Conservation (phyloP, 2,888 invertebrate genomes). For the Macaria liturata region DNA sequence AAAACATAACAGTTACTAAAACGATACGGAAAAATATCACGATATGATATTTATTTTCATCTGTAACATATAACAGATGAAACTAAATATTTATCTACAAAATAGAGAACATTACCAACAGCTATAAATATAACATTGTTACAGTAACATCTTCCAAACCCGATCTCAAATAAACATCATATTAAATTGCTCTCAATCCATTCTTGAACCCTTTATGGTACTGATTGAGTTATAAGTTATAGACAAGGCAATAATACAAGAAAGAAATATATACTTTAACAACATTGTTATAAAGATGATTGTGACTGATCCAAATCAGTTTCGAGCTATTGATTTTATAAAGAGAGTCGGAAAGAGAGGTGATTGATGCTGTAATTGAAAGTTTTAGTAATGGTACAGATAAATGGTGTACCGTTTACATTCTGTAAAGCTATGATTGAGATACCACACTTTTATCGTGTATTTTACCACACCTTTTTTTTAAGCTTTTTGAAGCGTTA, state of each 20-base stretch:
- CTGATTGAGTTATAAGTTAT: constrained; percentile 70
- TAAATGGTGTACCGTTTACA: constrained; percentile 9
- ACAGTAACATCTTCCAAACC: constrained; percentile 31
- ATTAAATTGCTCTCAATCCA: constrained; percentile 44
- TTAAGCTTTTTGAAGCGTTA: no score
- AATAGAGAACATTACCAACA: constrained; percentile 5
- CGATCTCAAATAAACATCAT: constrained; percentile 56
- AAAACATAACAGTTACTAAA: no score
- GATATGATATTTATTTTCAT: no score
- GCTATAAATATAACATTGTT: constrained; percentile 7
- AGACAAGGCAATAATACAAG: constrained; percentile 30
- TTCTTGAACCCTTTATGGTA: constrained; percentile 50
- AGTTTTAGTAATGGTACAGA: constrained; percentile 37
- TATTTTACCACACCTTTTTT: no score
- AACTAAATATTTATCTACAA: not conserved
- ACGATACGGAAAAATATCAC: no score
- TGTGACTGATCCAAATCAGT: constrained; percentile 63
- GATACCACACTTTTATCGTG: constrained; percentile 1
- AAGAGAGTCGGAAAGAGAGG: constrained; percentile 45
- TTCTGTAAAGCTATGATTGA: constrained; percentile 6
- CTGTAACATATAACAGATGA: no score
- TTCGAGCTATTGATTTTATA: constrained; percentile 50
- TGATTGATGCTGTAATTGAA: constrained; percentile 47
- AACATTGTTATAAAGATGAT: constrained; percentile 26
- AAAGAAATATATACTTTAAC: constrained; percentile 5